These are phyloP conservation scores for Cotesia typhae DNA, from an alignment of 1,140 invertebrate species.

Conservation along the genomic window DNA sequence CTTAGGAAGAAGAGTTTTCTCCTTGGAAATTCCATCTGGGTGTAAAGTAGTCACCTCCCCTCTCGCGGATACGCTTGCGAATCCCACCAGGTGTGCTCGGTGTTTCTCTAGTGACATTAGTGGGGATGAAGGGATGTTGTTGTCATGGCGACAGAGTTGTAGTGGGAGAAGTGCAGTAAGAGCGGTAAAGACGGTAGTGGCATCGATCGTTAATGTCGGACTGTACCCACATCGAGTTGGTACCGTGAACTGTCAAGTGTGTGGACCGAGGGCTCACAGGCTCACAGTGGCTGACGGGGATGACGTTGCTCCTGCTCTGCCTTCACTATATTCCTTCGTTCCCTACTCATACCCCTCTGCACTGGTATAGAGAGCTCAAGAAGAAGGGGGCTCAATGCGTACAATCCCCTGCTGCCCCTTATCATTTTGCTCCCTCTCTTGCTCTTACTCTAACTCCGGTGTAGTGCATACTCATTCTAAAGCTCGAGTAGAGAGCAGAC, in stretches of 20 bases:
- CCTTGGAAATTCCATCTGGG: conserved; percentile 26
- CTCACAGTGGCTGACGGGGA: neutral
- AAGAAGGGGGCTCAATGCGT: conserved; percentile 29
- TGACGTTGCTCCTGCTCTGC: conserved; percentile 29
- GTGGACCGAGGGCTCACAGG: conserved; percentile 19
- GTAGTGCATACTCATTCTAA: neutral
- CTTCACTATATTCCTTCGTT: conserved; percentile 24
- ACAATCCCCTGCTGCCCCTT: conserved; percentile 40
- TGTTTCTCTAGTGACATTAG: conserved; percentile 31
- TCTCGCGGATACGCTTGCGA: conserved; percentile 1
- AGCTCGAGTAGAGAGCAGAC: neutral
- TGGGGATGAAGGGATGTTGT: conserved; percentile 58
- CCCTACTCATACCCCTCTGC: neutral
- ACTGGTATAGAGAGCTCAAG: too few species aligned
- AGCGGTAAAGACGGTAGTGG: conserved; percentile 50
- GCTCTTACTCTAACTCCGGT: neutral
- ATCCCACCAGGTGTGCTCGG: conserved; percentile 49
- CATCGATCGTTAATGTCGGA: conserved; percentile 58
- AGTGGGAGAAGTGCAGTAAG: conserved; percentile 27
- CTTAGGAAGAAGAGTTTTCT: neutral
- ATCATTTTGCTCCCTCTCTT: neutral
- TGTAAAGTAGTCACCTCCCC: conserved; percentile 32
- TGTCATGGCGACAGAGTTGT: conserved; percentile 52
- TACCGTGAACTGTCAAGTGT: conserved; percentile 11
- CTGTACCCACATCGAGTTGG: conserved; percentile 22